phyloP scores from a whole-genome alignment of 2,888 invertebrate genomes.

The Deilephila porcellus region DNA sequence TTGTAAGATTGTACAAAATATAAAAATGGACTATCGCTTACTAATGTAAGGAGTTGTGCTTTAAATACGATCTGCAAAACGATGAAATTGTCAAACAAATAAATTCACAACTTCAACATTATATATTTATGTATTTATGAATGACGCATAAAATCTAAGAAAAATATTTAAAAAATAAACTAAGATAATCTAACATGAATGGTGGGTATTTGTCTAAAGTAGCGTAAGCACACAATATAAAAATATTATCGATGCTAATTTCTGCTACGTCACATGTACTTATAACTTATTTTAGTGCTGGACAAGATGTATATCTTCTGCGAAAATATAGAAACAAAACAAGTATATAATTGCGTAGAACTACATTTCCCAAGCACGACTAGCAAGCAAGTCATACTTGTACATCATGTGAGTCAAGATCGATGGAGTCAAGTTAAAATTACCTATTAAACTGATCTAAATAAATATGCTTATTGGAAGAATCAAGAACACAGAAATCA shows the following conservation, averaged over 20 bases:
- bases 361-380: background rate
- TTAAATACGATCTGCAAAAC: background rate
- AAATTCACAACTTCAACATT: background rate
- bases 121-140: background rate
- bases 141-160: constrained; percentile 14
- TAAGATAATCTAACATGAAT: constrained; percentile 41
- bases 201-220: constrained; percentile 44
- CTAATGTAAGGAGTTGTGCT: background rate
- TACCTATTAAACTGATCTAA: constrained; percentile 24
- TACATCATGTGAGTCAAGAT: background rate
- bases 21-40: background rate
- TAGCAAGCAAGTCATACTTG: background rate
- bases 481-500: constrained; percentile 33
- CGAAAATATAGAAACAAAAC: background rate
- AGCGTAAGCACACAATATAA: constrained; percentile 23
- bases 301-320: background rate
- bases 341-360: background rate
- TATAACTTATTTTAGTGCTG: constrained; percentile 11
- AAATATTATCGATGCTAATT: constrained; percentile 23
- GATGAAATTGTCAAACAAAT: background rate
- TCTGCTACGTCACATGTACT: constrained; percentile 12
- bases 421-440: background rate
- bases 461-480: constrained; percentile 29
- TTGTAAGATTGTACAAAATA: too few species aligned
- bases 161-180: constrained; percentile 34